Evolutionary conservation across 2,888 invertebrate species (phyloP).

Genomic region (Drepana falcataria): DNA sequence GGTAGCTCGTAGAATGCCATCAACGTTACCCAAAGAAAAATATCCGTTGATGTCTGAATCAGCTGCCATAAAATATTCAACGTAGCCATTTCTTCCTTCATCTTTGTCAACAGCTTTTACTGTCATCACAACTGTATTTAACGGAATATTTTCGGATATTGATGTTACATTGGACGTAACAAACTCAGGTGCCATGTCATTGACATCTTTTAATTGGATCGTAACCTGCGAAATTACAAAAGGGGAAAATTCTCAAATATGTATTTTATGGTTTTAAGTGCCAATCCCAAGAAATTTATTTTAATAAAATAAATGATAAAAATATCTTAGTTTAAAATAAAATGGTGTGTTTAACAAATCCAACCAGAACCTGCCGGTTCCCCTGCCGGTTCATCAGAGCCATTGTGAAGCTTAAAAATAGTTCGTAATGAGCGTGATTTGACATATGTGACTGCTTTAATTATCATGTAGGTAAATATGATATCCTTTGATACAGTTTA

Average conservation of each 20-base stretch:
- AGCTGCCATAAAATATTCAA: constrained; percentile 89
- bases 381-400: constrained; percentile 31
- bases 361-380: constrained; percentile 12
- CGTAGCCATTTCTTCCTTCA: constrained; percentile 93
- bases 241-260: neutral
- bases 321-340: no score
- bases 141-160: constrained; percentile 90
- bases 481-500: constrained; percentile 5
- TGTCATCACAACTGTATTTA: constrained; percentile 92
- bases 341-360: no score
- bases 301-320: neutral
- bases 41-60: constrained; percentile 80
- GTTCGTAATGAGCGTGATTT: constrained; percentile 33
- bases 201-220: constrained; percentile 91
- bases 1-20: constrained; percentile 91
- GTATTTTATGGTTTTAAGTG: neutral
- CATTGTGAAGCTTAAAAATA: constrained; percentile 42
- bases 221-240: constrained; percentile 82
- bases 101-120: constrained; percentile 93
- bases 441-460: neutral
- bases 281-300: constrained; percentile 2
- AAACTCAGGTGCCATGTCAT: constrained; percentile 94
- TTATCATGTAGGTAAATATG: constrained; percentile 5
- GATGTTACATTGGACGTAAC: constrained; percentile 87
- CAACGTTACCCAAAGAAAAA: constrained; percentile 91